Evolutionary conservation across 2,113 vertebrate species (phyloP).

Genomic region (Semicossyphus pulcher): DNA sequence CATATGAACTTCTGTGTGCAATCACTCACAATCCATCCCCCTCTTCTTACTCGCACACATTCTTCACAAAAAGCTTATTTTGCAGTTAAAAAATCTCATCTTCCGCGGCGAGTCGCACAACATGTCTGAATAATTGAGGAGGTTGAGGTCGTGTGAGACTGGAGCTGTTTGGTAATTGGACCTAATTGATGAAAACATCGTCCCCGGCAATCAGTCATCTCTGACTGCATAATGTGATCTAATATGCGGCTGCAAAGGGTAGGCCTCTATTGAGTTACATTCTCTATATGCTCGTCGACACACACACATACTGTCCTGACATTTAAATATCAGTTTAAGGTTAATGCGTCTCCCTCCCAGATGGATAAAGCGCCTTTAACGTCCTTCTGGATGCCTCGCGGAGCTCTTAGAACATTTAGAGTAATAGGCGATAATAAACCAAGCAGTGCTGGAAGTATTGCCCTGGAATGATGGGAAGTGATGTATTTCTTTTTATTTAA

Average conservation of each 20-base stretch:
- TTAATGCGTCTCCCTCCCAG: constrained; percentile 71
- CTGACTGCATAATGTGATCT: constrained; percentile 64
- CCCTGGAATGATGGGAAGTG: not conserved
- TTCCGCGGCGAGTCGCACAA: constrained; percentile 21
- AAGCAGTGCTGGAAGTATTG: constrained; percentile 11
- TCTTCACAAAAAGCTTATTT: too few species aligned
- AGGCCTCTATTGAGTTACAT: constrained; percentile 70
- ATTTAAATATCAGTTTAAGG: constrained; percentile 85
- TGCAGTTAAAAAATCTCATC: constrained; percentile 3
- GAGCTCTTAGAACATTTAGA: constrained; percentile 45
- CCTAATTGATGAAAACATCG: constrained; percentile 73
- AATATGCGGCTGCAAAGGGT: constrained; percentile 70
- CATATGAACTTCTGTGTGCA: too few species aligned
- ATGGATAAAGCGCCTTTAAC: constrained; percentile 65
- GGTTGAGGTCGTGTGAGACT: constrained; percentile 30
- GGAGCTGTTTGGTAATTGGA: constrained; percentile 67
- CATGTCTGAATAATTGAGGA: constrained; percentile 44
- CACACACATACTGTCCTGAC: constrained; percentile 56
- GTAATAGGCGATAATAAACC: constrained; percentile 45
- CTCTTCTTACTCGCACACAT: too few species aligned
- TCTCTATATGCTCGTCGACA: constrained; percentile 44
- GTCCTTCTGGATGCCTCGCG: constrained; percentile 22
- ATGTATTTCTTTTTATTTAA: not conserved
- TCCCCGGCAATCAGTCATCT: constrained; percentile 65
- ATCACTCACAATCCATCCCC: too few species aligned